Evolutionary conservation across 1,140 invertebrate species (phyloP).

Genomic region (Drosophila sturtevanti): DNA sequence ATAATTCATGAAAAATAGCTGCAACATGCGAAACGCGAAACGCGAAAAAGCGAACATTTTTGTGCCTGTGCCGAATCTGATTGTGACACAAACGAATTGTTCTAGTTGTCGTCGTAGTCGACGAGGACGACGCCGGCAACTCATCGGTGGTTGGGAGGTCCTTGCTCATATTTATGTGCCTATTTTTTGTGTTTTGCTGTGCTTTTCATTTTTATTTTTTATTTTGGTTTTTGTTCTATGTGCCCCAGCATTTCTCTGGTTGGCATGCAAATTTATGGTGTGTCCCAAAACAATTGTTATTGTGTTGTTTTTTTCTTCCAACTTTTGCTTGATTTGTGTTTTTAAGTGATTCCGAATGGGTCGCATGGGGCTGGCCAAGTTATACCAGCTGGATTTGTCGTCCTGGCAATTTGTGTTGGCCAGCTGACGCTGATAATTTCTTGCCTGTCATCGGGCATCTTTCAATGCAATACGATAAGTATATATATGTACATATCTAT

Average conservation of each 20-base stretch:
- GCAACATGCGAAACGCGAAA: conserved; percentile 69
- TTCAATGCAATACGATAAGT: conserved; percentile 44
- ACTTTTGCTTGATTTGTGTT: conserved; percentile 81
- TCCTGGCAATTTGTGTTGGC: conserved; percentile 39
- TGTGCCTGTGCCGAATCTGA: conserved; percentile 77
- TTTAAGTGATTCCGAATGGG: conserved; percentile 81
- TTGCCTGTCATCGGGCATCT: conserved; percentile 65
- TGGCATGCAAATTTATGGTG: conserved; percentile 81
- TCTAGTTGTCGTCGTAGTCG: conserved; percentile 61
- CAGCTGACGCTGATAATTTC: conserved; percentile 67
- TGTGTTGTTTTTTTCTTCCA: conserved; percentile 58
- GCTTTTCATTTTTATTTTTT: conserved; percentile 10
- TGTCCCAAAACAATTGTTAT: conserved; percentile 81
- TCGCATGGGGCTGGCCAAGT: conserved; percentile 51
- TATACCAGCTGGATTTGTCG: neutral
- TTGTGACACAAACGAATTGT: conserved; percentile 81
- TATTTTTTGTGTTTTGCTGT: conserved; percentile 47
- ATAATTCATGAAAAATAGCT: conserved; percentile 80
- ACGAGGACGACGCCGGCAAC: neutral
- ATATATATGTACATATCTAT: too few relatives aligned
- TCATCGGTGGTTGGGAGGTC: conserved; percentile 19
- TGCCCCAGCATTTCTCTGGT: conserved; percentile 47
- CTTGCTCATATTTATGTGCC: conserved; percentile 74
- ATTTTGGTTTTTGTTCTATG: conserved; percentile 46
- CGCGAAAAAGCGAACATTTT: conserved; percentile 72